phyloP scores from a whole-genome alignment of 2,797 vertebrate genomes.

The Geotria australis region DNA sequence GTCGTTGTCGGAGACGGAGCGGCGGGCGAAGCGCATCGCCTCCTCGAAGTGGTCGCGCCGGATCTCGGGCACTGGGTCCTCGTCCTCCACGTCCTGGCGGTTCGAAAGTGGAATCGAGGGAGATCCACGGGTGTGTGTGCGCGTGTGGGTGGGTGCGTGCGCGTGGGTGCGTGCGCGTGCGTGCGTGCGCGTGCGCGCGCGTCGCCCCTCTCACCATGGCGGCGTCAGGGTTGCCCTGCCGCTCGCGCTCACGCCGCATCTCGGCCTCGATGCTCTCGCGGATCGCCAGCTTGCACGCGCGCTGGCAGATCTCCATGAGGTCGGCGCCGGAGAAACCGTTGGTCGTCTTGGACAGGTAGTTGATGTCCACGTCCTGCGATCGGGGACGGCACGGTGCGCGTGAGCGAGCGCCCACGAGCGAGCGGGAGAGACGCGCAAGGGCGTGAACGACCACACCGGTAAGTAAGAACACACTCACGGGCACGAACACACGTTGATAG shows the following conservation, averaged over 20 bases:
- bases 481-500: too few relatives aligned
- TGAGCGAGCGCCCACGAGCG: too few relatives aligned
- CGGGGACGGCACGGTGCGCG: not conserved
- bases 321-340: constrained; percentile 29
- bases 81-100: constrained; percentile 15
- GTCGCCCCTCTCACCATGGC: constrained; percentile 29
- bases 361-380: constrained; percentile 17
- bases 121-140: too few relatives aligned
- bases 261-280: constrained; percentile 26
- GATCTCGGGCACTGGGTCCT: constrained; percentile 29
- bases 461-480: too few relatives aligned
- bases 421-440: too few relatives aligned
- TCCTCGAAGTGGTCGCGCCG: constrained; percentile 11
- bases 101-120: constrained; percentile 1
- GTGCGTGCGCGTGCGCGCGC: not conserved
- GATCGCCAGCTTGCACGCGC: constrained; percentile 27
- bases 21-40: constrained; percentile 7
- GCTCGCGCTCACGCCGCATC: constrained; percentile 17
- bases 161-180: too few relatives aligned
- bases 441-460: too few relatives aligned
- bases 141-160: too few relatives aligned
- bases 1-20: constrained; percentile 8
- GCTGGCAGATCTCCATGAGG: constrained; percentile 29
- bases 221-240: constrained; percentile 16
- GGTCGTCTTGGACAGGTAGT: constrained; percentile 19